Evolutionary conservation across 1,140 invertebrate species (phyloP).

Genomic region (Drosophila saltans): DNA sequence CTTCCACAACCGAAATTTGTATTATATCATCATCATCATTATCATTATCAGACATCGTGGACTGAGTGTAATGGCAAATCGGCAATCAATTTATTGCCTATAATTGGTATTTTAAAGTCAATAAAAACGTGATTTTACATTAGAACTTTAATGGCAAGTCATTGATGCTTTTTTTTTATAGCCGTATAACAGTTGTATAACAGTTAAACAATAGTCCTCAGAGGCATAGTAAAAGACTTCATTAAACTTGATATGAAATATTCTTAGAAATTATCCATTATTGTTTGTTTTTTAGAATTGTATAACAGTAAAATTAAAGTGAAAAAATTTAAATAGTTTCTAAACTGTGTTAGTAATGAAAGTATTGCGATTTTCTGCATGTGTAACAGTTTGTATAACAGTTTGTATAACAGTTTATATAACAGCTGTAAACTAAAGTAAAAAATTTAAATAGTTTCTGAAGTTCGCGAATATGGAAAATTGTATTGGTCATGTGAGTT

Average conservation of each 20-base stretch:
- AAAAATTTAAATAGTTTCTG: too few relatives aligned
- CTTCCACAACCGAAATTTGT: not conserved
- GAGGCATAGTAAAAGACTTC: not conserved
- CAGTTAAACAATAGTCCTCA: not conserved
- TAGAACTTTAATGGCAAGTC: not conserved
- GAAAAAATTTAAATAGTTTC: not conserved
- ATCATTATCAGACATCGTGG: too few relatives aligned
- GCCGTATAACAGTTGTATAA: constrained; percentile 35
- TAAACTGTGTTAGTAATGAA: too few relatives aligned
- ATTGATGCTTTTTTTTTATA: not conserved
- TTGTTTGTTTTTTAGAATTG: not conserved
- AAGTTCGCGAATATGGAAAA: too few relatives aligned
- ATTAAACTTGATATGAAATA: not conserved
- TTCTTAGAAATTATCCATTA: not conserved
- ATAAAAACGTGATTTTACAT: constrained; percentile 5
- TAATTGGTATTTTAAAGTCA: not conserved
- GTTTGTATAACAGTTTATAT: not conserved
- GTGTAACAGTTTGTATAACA: not conserved
- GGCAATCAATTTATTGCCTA: constrained; percentile 3
- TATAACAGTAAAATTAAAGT: not conserved
- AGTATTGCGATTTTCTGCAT: not conserved
- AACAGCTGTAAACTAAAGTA: not conserved
- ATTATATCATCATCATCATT: constrained; percentile 2
- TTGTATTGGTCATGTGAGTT: too few relatives aligned
- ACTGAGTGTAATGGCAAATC: not conserved